Base-by-base conservation (phyloP, 2,797 vertebrate species). In the Hypotaenidia philippensis region DNA sequence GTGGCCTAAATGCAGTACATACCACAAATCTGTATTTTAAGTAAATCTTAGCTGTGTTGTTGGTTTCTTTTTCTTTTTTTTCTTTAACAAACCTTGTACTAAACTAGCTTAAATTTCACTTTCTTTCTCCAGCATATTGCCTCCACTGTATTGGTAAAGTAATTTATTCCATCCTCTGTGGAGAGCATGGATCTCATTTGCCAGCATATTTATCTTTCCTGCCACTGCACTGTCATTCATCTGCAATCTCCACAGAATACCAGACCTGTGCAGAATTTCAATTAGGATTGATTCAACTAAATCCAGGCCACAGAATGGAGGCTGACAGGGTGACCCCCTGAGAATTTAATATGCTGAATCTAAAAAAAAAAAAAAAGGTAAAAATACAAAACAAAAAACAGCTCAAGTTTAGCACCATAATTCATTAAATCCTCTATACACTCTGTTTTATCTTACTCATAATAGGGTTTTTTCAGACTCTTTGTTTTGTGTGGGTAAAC, bases 231-330 rank as follows among this genome's bases (percentile, higher is more conserved):
- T 98, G 98, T 98, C 98, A 98, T 98, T 98, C 98, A 98, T 97
- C 97, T 97, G 93, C 97, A 97, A 75, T 98, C 98, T 98, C 98
- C 96, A 97, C 97, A 96, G 98, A 98, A 97, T 94, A 97, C 97
- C 83, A 97, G 95, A 97, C 97, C 96, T 98, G 98, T 95, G 96
- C 97, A 97, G 98, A 98, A 98, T 98, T 98, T 98, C 98, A 98
- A 98, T 98, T 98, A 98, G 98, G 97, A 98, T 98, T 98, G 98
- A 98, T 98, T 98, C 98, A 97, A 97, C 97, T 98, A 98, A 98
- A 98, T 98, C 98, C 98, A 97, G 98, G 97, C 95, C 97, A 97
- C 71, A 94, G 96, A 97, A 97, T 1, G 91, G 88, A 96, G 91
- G 92, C 95, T 97, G 97, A 98, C 97, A 97, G 98, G 93, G 95